Evolutionary conservation across 1,140 invertebrate genomes (phyloP), one percentile per base, ranked within the genome.

Genomic region (Drosophila ogumai): DNA sequence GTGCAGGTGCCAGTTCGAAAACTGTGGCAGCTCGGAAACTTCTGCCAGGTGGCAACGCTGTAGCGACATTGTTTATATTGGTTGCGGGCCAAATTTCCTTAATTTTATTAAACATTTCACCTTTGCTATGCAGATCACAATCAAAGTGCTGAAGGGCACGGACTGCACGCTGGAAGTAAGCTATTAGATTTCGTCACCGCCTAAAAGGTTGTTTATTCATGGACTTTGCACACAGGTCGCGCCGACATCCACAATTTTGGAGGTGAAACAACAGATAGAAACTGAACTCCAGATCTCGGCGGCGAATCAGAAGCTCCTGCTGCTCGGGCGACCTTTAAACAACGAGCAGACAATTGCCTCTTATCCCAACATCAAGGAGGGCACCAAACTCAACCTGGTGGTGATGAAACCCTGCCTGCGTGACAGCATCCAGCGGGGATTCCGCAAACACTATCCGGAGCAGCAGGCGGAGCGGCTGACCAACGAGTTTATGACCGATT

Each of bases 311-410:
- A 94, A 93, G 25, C 74, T 94, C 12, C 67, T 94, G 8, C 75
- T 93, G 0, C 68, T 92, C 28, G 94, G 94, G 2, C 92, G 93
- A 44, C 92, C 93, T 0, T 78, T 94, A 15, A 87, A 90, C 58
- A 93, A 94, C 82, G 94, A 94, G 6, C 93, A 93, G 54, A 90
- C 80, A 25, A 82, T 94, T 43, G 81, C 76, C 8, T 93, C 92
- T 6, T 94, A 94, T 82, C 91, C 93, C 9, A 93, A 92, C 75
- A 93, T 94, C n/a, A 93, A 93, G 73, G 92, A 94, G 41, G 94
- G 93, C 6, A 91, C 93, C 1, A 94, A 94, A 67, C 49, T 94
- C 0, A 93, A 93, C 63, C 78, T 94, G 10, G 92, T 94, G 9
- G 84, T 94, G 6, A 93, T 93, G 80, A 94, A 93, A 58, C 93